Base-by-base conservation (phyloP, 2,113 vertebrate species). In the Phocoena phocoena region DNA sequence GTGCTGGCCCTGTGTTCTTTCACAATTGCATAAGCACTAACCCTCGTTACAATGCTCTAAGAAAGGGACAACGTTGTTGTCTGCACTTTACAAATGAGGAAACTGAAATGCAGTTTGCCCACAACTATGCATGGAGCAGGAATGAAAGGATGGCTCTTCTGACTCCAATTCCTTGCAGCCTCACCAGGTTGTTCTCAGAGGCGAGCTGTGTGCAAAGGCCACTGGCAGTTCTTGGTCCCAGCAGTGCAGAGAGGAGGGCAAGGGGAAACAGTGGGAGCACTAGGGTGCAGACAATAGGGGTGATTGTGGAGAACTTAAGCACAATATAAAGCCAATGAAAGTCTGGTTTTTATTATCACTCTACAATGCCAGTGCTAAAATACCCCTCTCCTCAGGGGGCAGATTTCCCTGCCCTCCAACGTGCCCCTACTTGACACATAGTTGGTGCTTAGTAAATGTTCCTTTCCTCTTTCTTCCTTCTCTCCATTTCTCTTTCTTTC, bases 161-260 rank as follows among this genome's bases (percentile, higher is more conserved):
- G 23, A 44, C 33, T 65, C 70, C 36, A n/a, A 0, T 41, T 20
- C 10, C 58, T 65, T 63, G 20, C 82, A 26, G 1, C 14, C 6
- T 41, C 15, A 3, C 58, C 20, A 26, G 31, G 31, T 5, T 26
- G 25, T 58, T 63, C 63, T 41, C 86, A 44, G 38, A 55, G n/a
- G 5, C 0, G 0, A 5, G 6, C 25, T 9, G 1, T 10, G n/a
- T 6, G 41, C 44, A 88, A 44, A 53, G 2, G 9, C 18, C 17
- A 20, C 8, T 5, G 11, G n/a, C 13, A 4, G 31, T 31, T 91
- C 68, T 26, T 3, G 33, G 71, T 28, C 3, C 33, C 2, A 21
- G 26, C 0, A 8, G 21, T 21, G 2, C n/a, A 21, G 0, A 0
- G 0, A 33, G 36, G 38, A 31, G 0, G 31, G 6, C 7, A 2